Base-by-base conservation (phyloP, 2,888 invertebrate species). In the Netelia melanura region DNA sequence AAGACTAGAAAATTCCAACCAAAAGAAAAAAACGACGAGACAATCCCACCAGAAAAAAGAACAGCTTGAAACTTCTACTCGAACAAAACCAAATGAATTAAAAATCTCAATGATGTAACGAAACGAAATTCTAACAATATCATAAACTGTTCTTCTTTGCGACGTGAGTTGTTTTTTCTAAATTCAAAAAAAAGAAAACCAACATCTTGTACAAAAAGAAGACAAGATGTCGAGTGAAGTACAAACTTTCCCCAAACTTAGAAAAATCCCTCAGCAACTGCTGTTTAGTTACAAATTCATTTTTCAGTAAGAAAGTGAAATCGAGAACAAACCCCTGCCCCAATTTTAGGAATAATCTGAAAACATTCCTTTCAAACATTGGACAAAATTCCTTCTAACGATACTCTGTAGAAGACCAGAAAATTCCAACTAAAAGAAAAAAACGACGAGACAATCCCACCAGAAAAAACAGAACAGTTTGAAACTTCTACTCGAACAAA, bases 111-210 rank as follows among this genome's bases (percentile, higher is more conserved):
- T 43, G 74, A 64, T 44, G 48, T 25, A 38, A 30, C 14, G 43
- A 44, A 23, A 10, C 56, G 1, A 67, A 14, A 71, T 61, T 56
- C 61, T 70, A 21, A 38, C 1, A 38, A 52, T 78, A 56, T 56
- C 17, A 6, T 54, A 21, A 48, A 10, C 30, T 43, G 6, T 11
- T 38, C 58, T 75, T 71, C 25, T 9, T 8, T 62, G 1, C 21
- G 83, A 90, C 90, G 94, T 94, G 74, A 93, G 94, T 91, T 72
- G 44, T 58, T 17, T 17, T 14, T 11, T 54, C 56, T 72, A 17
- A 70, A 30, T 23, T n/a, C n/a, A 52, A n/a, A 52, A 52, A 52
- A 6, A 11, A 2, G 17, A 17, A 17, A 17, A 17, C 17, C 0
- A 25, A 25, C 25, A 25, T 25, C 25, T 25, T 3, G 25, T 25